Evolutionary conservation across 2,797 vertebrate species (phyloP), one percentile per base, ranked within the genome.

Genomic region (Jordanella pulchra): DNA sequence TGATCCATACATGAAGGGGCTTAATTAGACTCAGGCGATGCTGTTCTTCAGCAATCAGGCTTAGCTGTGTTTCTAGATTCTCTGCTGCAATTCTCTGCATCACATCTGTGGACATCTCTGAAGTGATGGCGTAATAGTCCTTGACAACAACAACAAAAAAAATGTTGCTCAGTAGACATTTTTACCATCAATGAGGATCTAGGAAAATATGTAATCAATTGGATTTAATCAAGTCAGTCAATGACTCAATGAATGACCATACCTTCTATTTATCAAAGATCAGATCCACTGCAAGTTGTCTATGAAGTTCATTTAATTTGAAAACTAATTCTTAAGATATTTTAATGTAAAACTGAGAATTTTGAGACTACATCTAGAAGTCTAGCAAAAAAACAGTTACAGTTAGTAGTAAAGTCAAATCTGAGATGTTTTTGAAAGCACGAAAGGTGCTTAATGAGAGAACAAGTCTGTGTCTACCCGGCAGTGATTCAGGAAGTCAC

Each of bases 1-100:
- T 94, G 82, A 99, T 96, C 97, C 98, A 99, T 60, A 99, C 78
- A 65, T 96, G 93, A 69, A 96, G 69, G 5, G 95, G 93, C 9
- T 84, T 91, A 76, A 94, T 83, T 32, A 88, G 89, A 55, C 76
- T 79, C 51, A 25, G 14, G 42, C 54, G 85, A 25, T 72, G 54
- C 21, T 90, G 73, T 78, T 94, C 89, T 76, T 96, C 92, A 27
- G 91, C 92, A 64, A 88, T 70, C 10, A 92, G 76, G 27, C 71
- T 72, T 71, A 89, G 82, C 75, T 90, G 78, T 0, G 84, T 30
- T 68, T 88, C 83, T 48, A 96, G 86, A 82, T 99, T 99, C 86
- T 99, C 97, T 32, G 91, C 79, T 50, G 96, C 95, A 68, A 98
- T 82, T 0, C 73, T 55, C 83, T 92, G 79, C 95, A 97, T 95